Base-by-base conservation (phyloP, 2,888 invertebrate genomes). In the Drosophila phalerata region DNA sequence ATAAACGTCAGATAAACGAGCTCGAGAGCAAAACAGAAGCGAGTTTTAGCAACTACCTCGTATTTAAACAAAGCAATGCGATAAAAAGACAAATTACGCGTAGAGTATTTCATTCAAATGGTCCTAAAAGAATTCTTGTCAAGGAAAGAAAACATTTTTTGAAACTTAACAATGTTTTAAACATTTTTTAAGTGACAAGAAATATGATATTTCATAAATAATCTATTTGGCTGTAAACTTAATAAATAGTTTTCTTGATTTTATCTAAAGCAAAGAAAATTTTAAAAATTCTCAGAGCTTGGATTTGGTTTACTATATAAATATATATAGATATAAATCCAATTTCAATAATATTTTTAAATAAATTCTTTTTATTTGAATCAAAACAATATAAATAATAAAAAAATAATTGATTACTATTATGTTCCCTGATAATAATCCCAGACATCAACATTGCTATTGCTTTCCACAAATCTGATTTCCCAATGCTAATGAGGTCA, bases 1-100 rank as follows among this genome's bases (percentile, higher is more conserved):
- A 87, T 87, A 85, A 87, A 85, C 86, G 84, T 73, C 69, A 82
- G 80, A 73, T 83, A 88, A 88, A 79, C 73, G 85, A 79, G 83
- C 71, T 53, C 77, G 61, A 68, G 68, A 70, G 73, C 82, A 65
- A 74, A 82, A 84, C 88, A 88, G 83, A 79, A 88, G 85, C 83
- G n/a, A 62, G 10, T 28, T 55, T 10, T 10, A 22, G 43, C 19
- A 32, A n/a, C 43, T 13, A 34, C 34, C 34, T 34, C 34, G 30
- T 30, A 13, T n/a, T 19, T 56, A 28, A 28, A 28, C 57, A 40
- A 22, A 52, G 19, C 9, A 64, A 13, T 37, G 37, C 32, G 9
- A 15, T 37, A 19, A 49, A 30, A 49, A 11, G 17, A 17, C 47
- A 56, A 1, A 57, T 6, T 37, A 19, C 22, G n/a, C 5, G 28